Percentiles rank a stretch among this genome's conserved stretches.
Evolutionary conservation across 2,888 invertebrate species (phyloP).

Genomic region (Tridacna gigas): DNA sequence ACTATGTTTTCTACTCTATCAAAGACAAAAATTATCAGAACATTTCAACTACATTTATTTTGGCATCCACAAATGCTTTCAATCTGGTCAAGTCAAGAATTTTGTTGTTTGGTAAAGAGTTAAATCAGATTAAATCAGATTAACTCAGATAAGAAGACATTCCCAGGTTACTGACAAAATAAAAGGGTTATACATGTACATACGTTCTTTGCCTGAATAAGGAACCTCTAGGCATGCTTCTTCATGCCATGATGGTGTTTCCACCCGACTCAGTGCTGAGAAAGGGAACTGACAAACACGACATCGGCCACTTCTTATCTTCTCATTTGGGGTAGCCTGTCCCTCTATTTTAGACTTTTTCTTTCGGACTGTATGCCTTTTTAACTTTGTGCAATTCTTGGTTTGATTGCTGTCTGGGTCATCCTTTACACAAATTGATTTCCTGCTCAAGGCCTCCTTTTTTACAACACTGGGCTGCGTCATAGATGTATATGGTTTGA

Average conservation of each 20-base stretch:
- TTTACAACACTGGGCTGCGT: no score
- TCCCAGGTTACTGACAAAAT: background rate
- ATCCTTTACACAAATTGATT: background rate
- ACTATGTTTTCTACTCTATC: no score
- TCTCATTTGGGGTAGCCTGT: conserved; percentile 18
- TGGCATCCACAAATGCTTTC: no score
- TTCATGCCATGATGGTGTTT: conserved; percentile 51
- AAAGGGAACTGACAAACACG: conserved; percentile 59
- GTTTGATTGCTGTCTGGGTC: background rate
- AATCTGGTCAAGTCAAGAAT: no score
- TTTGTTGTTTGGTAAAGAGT: no score
- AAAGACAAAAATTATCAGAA: no score
- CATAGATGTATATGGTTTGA: no score
- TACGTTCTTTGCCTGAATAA: conserved; percentile 46
- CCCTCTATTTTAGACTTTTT: background rate
- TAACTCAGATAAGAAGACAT: background rate
- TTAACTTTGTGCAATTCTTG: background rate
- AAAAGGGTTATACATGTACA: no score
- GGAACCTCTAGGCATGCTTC: conserved; percentile 45
- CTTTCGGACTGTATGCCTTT: background rate
- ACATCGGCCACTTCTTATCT: conserved; percentile 34
- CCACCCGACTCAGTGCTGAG: conserved; percentile 32
- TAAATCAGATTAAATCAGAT: background rate
- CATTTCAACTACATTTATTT: no score
- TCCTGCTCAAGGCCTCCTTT: no score